These are phyloP conservation scores for Emys orbicularis DNA, from an alignment of 2,797 vertebrate species.

Conservation along the genomic window DNA sequence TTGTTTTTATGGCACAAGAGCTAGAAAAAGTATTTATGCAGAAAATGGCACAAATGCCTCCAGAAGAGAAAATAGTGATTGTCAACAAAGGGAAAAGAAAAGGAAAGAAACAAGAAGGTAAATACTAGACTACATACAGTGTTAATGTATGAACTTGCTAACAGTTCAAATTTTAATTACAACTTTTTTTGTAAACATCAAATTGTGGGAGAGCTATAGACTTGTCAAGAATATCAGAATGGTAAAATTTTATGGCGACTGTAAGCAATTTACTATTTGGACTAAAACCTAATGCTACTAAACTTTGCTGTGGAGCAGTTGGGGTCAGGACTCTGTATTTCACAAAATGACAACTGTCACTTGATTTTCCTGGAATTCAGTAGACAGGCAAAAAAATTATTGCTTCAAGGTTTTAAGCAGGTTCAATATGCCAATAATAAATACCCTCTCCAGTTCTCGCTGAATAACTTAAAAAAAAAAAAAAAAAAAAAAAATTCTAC, in stretches of 20 bases:
- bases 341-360: neutral
- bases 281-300: neutral
- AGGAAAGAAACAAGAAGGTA: slow-evolving; percentile 73
- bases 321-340: neutral
- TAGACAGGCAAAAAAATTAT: neutral
- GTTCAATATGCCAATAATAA: neutral
- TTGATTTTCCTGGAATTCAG: neutral
- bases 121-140: neutral
- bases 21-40: slow-evolving; percentile 92
- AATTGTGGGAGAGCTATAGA: neutral
- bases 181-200: neutral
- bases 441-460: neutral
- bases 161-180: neutral
- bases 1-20: slow-evolving; percentile 93
- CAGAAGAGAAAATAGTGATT: slow-evolving; percentile 83
- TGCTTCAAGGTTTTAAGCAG: neutral
- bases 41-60: slow-evolving; percentile 90
- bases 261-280: neutral
- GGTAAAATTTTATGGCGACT: neutral
- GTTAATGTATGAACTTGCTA: neutral
- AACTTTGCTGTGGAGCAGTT: neutral
- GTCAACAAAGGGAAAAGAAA: slow-evolving; percentile 81
- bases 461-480: neutral
- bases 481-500: neutral
- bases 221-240: too few relatives aligned